Conservation (phyloP, 30 jellyfish, hydroid and myxozoan genomes). For the Nemopilema nomurai region DNA sequence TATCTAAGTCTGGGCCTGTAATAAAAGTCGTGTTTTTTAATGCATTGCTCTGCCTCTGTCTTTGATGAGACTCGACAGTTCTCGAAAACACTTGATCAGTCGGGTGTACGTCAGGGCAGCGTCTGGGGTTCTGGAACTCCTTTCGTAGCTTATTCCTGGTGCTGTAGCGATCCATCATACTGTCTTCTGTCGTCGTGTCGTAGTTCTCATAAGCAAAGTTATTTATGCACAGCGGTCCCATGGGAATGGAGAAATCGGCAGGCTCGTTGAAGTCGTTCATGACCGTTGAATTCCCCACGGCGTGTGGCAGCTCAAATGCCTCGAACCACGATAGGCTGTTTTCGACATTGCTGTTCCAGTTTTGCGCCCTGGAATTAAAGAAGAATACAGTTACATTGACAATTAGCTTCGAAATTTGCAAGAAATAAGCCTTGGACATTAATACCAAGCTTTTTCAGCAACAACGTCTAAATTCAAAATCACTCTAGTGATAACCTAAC, state of each 20-base stretch:
- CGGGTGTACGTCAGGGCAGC: conserved; percentile 53
- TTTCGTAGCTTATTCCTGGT: conserved; percentile 7
- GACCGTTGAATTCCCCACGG: conserved; percentile 32
- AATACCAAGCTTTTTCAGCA: too few species aligned
- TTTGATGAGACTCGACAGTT: conserved; percentile 9
- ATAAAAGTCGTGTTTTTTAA: neutral
- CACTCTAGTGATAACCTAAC: too few species aligned
- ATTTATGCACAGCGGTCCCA: conserved; percentile 64
- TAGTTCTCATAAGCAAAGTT: conserved; percentile 56
- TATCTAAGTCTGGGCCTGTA: conserved; percentile 32
- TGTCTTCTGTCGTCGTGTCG: conserved; percentile 45
- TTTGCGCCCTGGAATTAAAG: conserved; percentile 28
- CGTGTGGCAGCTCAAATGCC: conserved; percentile 62
- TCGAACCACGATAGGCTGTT: conserved; percentile 60
- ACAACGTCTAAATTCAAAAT: too few species aligned
- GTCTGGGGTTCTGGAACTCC: conserved; percentile 20
- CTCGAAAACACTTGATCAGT: conserved; percentile 12
- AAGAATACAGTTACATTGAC: neutral
- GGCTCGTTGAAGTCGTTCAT: conserved; percentile 63
- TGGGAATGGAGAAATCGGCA: conserved; percentile 66
- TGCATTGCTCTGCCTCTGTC: neutral
- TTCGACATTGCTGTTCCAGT: conserved; percentile 36
- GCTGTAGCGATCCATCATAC: conserved; percentile 52
- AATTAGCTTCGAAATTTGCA: too few species aligned
- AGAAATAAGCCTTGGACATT: too few species aligned